Percentiles rank a stretch among this genome's conserved stretches.
Evolutionary conservation across 1,140 invertebrate species (phyloP).

Genomic region (Tachypleus tridentatus): DNA sequence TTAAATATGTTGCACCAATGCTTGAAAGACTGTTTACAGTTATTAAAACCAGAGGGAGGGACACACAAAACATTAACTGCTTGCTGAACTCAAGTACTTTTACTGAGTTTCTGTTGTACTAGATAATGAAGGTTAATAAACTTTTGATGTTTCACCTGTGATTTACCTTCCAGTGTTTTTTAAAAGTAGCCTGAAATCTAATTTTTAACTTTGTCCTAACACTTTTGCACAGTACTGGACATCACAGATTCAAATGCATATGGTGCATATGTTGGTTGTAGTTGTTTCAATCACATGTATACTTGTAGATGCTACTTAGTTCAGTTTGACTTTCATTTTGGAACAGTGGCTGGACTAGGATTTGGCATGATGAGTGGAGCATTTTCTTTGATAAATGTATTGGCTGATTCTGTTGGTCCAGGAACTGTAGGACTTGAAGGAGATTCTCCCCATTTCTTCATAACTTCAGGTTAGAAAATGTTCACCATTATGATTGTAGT

Average conservation of each 20-base stretch:
- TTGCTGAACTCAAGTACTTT: no score
- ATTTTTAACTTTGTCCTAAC: no score
- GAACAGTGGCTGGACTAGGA: constrained; percentile 71
- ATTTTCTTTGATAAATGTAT: constrained; percentile 84
- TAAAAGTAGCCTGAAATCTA: no score
- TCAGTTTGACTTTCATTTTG: constrained; percentile 6
- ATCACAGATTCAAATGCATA: neutral
- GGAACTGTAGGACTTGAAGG: constrained; percentile 78
- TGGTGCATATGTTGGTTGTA: neutral
- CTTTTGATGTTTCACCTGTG: no score
- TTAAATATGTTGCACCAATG: no score
- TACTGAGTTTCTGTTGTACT: no score
- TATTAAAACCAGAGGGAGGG: no score
- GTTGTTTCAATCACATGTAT: neutral
- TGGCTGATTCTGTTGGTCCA: constrained; percentile 85
- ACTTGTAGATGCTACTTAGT: neutral
- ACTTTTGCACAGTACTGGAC: neutral
- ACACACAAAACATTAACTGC: no score
- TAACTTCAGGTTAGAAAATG: constrained; percentile 51
- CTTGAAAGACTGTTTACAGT: no score
- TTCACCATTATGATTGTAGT: no score
- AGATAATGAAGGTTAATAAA: no score
- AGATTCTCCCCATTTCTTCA: constrained; percentile 68
- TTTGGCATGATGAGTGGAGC: constrained; percentile 91
- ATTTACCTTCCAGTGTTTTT: no score